These are phyloP conservation scores for Tanypteryx hageni DNA, from an alignment of 2,888 invertebrate species.

Conservation along the genomic window DNA sequence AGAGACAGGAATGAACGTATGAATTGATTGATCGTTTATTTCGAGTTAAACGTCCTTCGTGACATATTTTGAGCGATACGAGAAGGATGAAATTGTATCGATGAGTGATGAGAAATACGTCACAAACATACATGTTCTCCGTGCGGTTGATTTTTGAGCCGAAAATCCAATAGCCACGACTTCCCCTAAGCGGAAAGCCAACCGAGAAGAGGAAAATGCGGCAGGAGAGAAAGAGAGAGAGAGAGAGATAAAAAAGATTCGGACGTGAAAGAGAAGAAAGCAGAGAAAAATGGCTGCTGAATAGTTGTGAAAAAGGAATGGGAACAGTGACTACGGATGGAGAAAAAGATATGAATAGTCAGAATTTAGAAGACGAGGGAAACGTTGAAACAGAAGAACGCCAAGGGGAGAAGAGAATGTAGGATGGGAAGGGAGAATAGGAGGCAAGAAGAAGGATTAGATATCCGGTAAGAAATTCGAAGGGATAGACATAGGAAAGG, in stretches of 20 bases:
- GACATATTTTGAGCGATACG: conserved; percentile 28
- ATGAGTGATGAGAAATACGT: conserved; percentile 25
- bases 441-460: background rate
- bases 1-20: conserved; percentile 13
- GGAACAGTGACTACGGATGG: background rate
- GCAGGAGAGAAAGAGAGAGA: background rate
- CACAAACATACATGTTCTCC: conserved; percentile 2
- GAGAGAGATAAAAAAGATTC: background rate
- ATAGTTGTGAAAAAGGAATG: background rate
- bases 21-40: conserved; percentile 28
- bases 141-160: conserved; percentile 32
- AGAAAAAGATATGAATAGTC: background rate
- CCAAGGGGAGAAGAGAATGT: background rate
- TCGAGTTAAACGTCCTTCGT: conserved; percentile 24
- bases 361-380: background rate
- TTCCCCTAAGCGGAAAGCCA: background rate
- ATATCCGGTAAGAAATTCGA: background rate
- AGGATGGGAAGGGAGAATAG: background rate
- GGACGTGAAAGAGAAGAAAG: background rate
- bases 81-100: conserved; percentile 23
- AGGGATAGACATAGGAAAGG: background rate
- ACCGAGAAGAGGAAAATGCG: background rate
- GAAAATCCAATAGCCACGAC: conserved; percentile 30
- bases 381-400: background rate
- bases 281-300: background rate